A percentile compares a stretch with the other conserved stretches of the same genome.
Evolutionary conservation across 2,888 invertebrate species (phyloP).

Genomic region (Tachina fera): DNA sequence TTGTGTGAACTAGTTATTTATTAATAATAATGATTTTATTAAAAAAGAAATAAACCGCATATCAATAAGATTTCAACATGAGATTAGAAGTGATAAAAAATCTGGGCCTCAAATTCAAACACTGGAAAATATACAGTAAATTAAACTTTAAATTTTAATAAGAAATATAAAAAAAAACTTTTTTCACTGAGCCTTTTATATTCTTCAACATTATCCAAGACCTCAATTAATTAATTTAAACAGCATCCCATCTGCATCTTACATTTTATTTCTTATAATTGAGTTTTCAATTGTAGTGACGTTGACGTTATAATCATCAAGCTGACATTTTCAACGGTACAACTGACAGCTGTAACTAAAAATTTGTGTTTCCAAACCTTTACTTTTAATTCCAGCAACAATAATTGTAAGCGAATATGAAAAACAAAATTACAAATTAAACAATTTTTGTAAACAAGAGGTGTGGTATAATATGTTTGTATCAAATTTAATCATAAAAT

Average conservation of each 20-base stretch:
- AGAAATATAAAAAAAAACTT: too few species aligned
- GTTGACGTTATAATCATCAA: conserved; percentile 81
- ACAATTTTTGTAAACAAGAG: conserved; percentile 39
- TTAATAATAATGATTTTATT: not conserved
- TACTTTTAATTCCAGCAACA: conserved; percentile 14
- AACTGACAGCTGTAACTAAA: conserved; percentile 78
- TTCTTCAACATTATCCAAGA: not conserved
- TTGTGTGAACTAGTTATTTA: not conserved
- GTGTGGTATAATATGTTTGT: conserved; percentile 52
- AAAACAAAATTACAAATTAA: conserved; percentile 9
- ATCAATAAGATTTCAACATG: conserved; percentile 3
- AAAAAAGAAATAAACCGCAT: not conserved
- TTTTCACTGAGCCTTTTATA: too few species aligned
- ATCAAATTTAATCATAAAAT: conserved; percentile 39
- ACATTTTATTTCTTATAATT: conserved; percentile 7
- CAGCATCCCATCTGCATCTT: not conserved
- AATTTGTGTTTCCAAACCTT: conserved; percentile 4
- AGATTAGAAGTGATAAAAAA: not conserved
- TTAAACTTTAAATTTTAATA: too few species aligned
- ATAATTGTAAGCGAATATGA: not conserved
- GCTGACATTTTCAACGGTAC: conserved; percentile 80
- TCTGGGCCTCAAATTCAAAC: not conserved
- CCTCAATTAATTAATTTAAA: not conserved
- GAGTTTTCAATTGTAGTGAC: conserved; percentile 70
- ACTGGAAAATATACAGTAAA: not conserved